These are phyloP conservation scores for Agapornis canus DNA, from an alignment of 2,797 vertebrate genomes.

Conservation along the genomic window DNA sequence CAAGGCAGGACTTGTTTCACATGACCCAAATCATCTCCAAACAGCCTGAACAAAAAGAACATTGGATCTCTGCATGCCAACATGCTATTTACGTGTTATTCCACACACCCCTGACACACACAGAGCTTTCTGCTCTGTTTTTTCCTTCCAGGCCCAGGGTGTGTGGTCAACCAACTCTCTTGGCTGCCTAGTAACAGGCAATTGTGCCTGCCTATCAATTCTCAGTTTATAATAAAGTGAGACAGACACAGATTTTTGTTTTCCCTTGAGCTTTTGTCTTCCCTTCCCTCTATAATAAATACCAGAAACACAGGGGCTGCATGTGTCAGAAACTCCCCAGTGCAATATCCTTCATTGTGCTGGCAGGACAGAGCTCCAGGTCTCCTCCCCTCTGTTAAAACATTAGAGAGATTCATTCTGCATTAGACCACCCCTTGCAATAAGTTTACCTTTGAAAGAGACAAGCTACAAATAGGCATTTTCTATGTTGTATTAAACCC, in stretches of 20 bases:
- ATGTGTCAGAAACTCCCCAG: slow-evolving; percentile 34
- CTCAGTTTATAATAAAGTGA: slow-evolving; percentile 70
- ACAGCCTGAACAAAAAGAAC: not conserved
- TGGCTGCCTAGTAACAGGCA: slow-evolving; percentile 72
- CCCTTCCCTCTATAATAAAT: slow-evolving; percentile 60
- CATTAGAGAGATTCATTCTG: not conserved
- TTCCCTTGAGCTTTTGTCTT: slow-evolving; percentile 62
- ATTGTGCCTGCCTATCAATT: slow-evolving; percentile 65
- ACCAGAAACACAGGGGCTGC: slow-evolving; percentile 46
- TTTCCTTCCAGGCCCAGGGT: not conserved
- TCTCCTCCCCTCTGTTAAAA: not conserved
- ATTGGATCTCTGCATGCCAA: not conserved
- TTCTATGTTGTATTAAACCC: not conserved
- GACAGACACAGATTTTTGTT: slow-evolving; percentile 70
- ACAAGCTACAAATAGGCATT: not conserved
- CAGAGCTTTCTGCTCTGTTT: not conserved
- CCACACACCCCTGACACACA: not conserved
- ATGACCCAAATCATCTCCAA: not conserved
- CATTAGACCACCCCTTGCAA: not conserved
- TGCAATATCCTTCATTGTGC: slow-evolving; percentile 7
- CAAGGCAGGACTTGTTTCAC: not conserved
- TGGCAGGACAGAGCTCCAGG: not conserved
- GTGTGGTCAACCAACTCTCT: slow-evolving; percentile 46
- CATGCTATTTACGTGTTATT: not conserved
- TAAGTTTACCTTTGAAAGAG: not conserved